Evolutionary conservation across 2,113 vertebrate genomes (phyloP), one percentile per base, ranked within the genome.

Genomic region (Manacus vitellinus): DNA sequence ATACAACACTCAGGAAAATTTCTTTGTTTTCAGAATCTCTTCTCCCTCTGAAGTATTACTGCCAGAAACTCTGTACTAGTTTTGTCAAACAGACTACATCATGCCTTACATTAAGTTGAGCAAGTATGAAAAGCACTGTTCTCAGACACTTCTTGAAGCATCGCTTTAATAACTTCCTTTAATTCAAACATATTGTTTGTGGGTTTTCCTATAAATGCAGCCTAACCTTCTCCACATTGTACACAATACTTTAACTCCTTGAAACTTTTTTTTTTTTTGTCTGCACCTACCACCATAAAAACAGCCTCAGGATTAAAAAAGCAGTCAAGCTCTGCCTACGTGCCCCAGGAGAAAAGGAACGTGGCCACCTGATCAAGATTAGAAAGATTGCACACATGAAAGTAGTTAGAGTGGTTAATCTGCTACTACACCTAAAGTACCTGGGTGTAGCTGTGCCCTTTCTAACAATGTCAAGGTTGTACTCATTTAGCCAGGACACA

Each of bases 331-430:
- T 74, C 61, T 94, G 63, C 73, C 76, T 96, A 97, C 89, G 74
- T 96, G 94, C 91, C 52, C 12, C 44, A 62, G 27, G n/a, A 94
- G 56, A 87, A 92, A 79, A 68, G 68, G 62, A 87, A 41, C 70
- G 87, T 88, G 91, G 95, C 83, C 88, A 96, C 74, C 66, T 88
- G 66, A 88, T 72, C 94, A 88, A 96, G 95, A 97, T 97, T 89
- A 92, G 81, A 89, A 95, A 96, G 94, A 96, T 95, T 92, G 93
- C 68, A 94, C 78, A 94, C 90, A 95, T 51, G 63, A 85, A 80
- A 96, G 89, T 14, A 91, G 84, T 92, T 88, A 71, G 52, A 80
- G 92, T 95, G 73, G 89, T 97, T 97, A 97, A 97, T 97, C 95
- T 97, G 75, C 97, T 96, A 95, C 95, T 95, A 92, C 66, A 94